Conservation (phyloP, 2,888 invertebrate species). For the Watsonalla binaria region DNA sequence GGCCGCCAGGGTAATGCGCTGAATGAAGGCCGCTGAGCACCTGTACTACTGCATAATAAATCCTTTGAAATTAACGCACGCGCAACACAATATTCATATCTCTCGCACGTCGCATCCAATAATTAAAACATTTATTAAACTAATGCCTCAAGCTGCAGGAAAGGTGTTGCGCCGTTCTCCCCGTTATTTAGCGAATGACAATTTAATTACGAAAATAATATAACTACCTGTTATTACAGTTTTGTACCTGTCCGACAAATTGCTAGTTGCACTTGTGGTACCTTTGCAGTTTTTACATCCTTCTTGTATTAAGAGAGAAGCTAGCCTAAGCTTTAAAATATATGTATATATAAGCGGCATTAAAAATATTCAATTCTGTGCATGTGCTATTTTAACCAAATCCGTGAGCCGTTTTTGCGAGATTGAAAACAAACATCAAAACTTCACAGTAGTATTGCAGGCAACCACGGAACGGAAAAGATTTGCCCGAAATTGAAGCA, state of each 20-base stretch:
- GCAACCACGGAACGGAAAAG: no score
- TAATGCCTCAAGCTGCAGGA: slow-evolving; percentile 15
- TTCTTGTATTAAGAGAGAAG: no score
- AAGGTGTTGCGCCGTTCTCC: not conserved
- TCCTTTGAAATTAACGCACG: slow-evolving; percentile 33
- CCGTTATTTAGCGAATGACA: not conserved
- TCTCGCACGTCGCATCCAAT: slow-evolving; percentile 42
- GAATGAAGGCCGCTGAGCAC: slow-evolving; percentile 36
- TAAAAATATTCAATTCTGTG: no score
- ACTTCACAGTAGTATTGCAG: no score
- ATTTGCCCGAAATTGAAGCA: no score
- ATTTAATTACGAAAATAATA: not conserved
- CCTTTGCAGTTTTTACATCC: no score
- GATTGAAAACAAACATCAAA: no score
- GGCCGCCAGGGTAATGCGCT: slow-evolving; percentile 29
- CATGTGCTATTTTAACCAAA: no score
- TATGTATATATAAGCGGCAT: no score
- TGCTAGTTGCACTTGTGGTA: not conserved
- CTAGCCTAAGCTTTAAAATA: no score
- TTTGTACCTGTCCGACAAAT: not conserved
- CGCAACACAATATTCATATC: slow-evolving; percentile 37
- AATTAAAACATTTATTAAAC: slow-evolving; percentile 49
- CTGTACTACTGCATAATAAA: slow-evolving; percentile 45
- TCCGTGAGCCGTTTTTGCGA: no score
- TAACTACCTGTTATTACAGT: not conserved